Evolutionary conservation across 2,888 invertebrate genomes (phyloP), one percentile per base, ranked within the genome.

Genomic region (Caenorhabditis sp.): DNA sequence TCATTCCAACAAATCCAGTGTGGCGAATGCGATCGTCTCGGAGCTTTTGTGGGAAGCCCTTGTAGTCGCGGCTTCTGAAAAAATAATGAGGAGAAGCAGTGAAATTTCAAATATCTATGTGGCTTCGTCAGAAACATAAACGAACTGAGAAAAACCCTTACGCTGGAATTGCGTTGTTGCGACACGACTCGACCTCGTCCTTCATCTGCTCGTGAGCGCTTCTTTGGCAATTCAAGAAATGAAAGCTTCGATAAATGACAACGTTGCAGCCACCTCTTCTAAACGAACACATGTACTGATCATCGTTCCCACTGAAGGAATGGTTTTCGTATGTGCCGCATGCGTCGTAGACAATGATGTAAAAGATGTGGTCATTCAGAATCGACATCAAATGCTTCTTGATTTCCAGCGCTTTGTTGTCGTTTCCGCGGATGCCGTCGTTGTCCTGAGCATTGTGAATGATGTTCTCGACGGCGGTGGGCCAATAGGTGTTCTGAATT

Each of bases 401-500:
- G 49, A 49, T 49, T 19, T 49, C 19, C 2, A 49, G 19, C n/a
- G 49, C 49, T 19, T 49, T 49, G 5, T n/a, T 14, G 10, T 49
- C 49, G 49, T 49, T 49, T 8, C 49, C 19, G 5, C 19, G n/a
- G 7, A 49, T 19, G 14, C 22, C 14, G 8, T 22, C 10, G 10
- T 49, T 10, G n/a, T 49, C 49, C 10, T 49, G 49, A 6, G 19
- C 49, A 22, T n/a, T 19, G 4, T 49, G 19, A 10, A 49, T 49
- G 5, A 49, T n/a, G 49, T 49, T 49, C 19, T 47, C 47, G n/a
- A 47, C 47, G 16, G 47, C 47, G 14, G 5, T 16, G 5, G 47
- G 47, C 47, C 47, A 47, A 16, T 47, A 47, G 47, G 47, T 47
- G 6, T n/a, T 47, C 47, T 47, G 47, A n/a, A 47, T 31, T 31